Percentiles rank a stretch among this genome's conserved stretches.
These are phyloP conservation scores for Helicoverpa zea DNA, from an alignment of 1,140 invertebrate species.

Conservation along the genomic window DNA sequence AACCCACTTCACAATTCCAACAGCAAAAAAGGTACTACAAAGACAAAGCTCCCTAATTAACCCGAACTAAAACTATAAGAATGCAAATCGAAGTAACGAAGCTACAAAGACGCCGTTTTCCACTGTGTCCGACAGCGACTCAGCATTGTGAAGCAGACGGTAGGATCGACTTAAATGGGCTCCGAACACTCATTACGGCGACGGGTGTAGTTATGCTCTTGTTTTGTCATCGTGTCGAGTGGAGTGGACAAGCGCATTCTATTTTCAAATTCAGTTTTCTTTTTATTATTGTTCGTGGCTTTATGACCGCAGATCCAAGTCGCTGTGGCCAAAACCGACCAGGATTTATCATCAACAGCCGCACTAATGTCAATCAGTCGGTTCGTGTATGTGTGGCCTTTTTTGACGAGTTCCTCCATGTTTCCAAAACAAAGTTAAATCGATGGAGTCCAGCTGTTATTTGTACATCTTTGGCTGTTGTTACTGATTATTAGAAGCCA, in stretches of 20 bases:
- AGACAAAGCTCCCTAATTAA: conserved; percentile 19
- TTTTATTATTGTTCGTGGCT: background rate
- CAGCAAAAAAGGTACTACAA: background rate
- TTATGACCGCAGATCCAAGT: no score
- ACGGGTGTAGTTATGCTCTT: conserved; percentile 9
- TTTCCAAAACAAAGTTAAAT: no score
- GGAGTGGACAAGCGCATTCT: conserved; percentile 2
- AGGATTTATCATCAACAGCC: no score
- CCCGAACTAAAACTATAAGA: background rate
- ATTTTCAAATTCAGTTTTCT: background rate
- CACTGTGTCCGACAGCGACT: conserved; percentile 27
- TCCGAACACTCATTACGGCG: conserved; percentile 19
- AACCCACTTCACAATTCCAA: background rate
- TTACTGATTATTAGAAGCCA: background rate
- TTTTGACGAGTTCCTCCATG: background rate
- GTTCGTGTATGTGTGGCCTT: background rate
- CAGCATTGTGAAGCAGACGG: conserved; percentile 28
- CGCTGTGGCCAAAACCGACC: no score
- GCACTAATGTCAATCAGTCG: background rate
- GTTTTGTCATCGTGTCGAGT: conserved; percentile 15
- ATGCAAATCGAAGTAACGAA: conserved; percentile 28
- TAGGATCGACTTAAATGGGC: conserved; percentile 32
- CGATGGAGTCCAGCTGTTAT: no score
- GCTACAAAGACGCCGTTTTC: conserved; percentile 36
- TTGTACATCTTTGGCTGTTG: no score